Conservation (phyloP, 2,113 vertebrate species). For the Syngnathus scovelli region DNA sequence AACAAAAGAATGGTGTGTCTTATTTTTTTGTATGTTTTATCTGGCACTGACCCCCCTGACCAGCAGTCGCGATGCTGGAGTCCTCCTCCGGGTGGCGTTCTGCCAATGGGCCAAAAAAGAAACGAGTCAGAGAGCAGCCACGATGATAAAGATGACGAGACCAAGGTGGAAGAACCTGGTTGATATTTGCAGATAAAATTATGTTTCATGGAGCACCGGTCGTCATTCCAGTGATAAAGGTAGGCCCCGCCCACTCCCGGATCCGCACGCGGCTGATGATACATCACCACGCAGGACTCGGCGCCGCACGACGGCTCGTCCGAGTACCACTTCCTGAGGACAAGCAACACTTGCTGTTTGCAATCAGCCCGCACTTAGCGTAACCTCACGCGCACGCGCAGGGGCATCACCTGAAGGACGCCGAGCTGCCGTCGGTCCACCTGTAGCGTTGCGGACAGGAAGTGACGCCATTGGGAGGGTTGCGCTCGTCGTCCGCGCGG, state of each 20-base stretch:
- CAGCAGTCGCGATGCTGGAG: background rate
- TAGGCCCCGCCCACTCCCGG: conserved; percentile 88
- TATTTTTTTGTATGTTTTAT: background rate
- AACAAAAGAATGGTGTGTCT: background rate
- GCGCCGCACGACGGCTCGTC: conserved; percentile 97
- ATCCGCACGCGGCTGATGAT: conserved; percentile 89
- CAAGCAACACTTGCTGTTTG: background rate
- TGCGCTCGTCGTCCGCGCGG: conserved; percentile 58
- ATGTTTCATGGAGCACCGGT: conserved; percentile 98
- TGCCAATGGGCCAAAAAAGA: background rate
- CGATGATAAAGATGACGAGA: background rate
- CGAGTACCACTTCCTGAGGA: conserved; percentile 87
- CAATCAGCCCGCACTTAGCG: background rate
- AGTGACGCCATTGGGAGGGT: conserved; percentile 55
- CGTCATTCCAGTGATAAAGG: conserved; percentile 96
- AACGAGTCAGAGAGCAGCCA: background rate
- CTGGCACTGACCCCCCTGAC: background rate
- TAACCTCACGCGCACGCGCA: background rate
- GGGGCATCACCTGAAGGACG: conserved; percentile 76
- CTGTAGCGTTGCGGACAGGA: conserved; percentile 83
- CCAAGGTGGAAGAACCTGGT: conserved; percentile 65
- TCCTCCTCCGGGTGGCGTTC: background rate
- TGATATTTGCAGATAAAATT: conserved; percentile 98
- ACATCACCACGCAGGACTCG: conserved; percentile 97
- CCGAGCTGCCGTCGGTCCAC: conserved; percentile 83